phyloP scores from a whole-genome alignment of 1,140 invertebrate species.

The Bilobella aurantiaca region DNA sequence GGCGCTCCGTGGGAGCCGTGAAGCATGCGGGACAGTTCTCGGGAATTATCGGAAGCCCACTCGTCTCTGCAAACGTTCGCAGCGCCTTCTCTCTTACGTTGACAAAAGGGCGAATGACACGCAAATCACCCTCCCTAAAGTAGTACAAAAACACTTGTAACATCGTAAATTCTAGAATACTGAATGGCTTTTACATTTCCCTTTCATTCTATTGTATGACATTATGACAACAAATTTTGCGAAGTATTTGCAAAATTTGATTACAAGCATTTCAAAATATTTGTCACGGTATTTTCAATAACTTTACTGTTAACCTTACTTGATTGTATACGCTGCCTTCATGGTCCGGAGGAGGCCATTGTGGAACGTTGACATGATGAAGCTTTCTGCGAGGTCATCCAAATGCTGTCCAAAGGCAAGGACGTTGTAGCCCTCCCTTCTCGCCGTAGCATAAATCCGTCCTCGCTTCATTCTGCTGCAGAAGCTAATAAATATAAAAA shows the following conservation, averaged over 20 bases:
- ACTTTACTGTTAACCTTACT: too few species aligned
- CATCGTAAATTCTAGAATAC: neutral
- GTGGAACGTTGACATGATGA: constrained; percentile 70
- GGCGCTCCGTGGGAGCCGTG: constrained; percentile 54
- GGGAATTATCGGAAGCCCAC: constrained; percentile 54
- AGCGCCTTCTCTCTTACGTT: constrained; percentile 69
- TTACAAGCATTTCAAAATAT: too few species aligned
- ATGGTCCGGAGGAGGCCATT: constrained; percentile 65
- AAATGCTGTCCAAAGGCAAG: constrained; percentile 70
- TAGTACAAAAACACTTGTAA: constrained; percentile 7
- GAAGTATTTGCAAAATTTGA: too few species aligned
- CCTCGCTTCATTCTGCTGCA: constrained; percentile 59
- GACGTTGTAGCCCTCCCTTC: constrained; percentile 68
- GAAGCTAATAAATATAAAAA: constrained; percentile 54
- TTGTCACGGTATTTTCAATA: too few species aligned
- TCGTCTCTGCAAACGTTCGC: constrained; percentile 55
- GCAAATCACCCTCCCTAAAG: constrained; percentile 61
- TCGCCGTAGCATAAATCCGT: constrained; percentile 61
- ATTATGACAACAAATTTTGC: too few species aligned
- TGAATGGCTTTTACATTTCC: too few species aligned
- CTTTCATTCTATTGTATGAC: too few species aligned
- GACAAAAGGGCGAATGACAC: constrained; percentile 76
- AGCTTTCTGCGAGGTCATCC: constrained; percentile 72
- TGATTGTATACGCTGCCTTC: constrained; percentile 65
- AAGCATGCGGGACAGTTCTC: constrained; percentile 54